Evolutionary conservation across 2,797 vertebrate genomes (phyloP).

Genomic region (Diplodus sargus): DNA sequence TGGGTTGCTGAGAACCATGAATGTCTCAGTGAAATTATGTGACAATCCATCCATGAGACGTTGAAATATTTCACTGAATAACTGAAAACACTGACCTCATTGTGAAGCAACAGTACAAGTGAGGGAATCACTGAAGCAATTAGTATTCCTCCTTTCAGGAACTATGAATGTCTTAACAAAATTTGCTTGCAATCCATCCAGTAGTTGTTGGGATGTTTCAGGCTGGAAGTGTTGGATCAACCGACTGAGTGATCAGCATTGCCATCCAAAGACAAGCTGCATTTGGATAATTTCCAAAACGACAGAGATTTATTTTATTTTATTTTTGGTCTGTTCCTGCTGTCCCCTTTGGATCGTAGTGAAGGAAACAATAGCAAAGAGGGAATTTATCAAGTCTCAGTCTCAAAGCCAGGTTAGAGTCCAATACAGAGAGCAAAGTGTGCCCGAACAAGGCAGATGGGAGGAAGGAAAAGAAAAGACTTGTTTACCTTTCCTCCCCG

Average conservation of each 20-base stretch:
- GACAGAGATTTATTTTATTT: not conserved
- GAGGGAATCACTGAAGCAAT: too few relatives aligned
- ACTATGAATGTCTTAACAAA: not conserved
- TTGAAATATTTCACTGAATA: not conserved
- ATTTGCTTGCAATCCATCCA: too few relatives aligned
- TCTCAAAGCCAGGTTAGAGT: conserved; percentile 52
- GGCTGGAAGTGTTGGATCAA: not conserved
- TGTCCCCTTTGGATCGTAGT: not conserved
- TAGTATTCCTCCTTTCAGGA: too few relatives aligned
- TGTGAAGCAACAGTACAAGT: too few relatives aligned
- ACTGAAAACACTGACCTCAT: too few relatives aligned
- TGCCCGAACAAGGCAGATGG: conserved; percentile 63
- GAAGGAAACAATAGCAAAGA: conserved; percentile 16
- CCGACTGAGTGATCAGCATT: not conserved
- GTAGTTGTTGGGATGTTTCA: not conserved
- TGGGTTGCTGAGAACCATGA: not conserved
- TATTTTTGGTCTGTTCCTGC: not conserved
- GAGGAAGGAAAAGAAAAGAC: conserved; percentile 76
- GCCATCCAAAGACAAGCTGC: not conserved
- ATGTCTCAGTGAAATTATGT: not conserved
- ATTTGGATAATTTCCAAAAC: not conserved
- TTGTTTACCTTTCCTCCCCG: conserved; percentile 86
- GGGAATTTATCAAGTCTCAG: conserved; percentile 34
- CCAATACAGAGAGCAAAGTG: conserved; percentile 57
- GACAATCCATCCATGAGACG: not conserved